phyloP scores from a whole-genome alignment of 2,888 invertebrate species.

The Cryptus armator region DNA sequence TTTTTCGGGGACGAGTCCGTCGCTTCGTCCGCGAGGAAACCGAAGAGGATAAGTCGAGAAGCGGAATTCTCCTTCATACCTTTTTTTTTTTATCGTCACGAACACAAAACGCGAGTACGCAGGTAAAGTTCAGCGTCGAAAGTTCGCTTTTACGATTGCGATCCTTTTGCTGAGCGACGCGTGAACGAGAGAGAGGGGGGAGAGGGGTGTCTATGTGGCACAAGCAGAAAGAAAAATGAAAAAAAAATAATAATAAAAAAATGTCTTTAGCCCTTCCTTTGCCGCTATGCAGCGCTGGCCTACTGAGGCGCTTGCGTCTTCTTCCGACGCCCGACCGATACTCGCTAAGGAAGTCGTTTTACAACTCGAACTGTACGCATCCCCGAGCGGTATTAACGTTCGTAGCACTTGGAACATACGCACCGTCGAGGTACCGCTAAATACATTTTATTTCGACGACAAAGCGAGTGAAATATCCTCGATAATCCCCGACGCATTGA shows the following conservation, averaged over 20 bases:
- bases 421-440: slow-evolving; percentile 8
- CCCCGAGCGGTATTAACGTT: not conserved
- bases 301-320: not conserved
- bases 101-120: slow-evolving; percentile 21
- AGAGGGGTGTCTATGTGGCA: slow-evolving; percentile 8
- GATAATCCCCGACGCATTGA: slow-evolving; percentile 75
- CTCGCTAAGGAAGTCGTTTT: slow-evolving; percentile 22
- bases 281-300: slow-evolving; percentile 26
- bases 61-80: slow-evolving; percentile 34
- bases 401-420: not conserved
- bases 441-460: slow-evolving; percentile 70
- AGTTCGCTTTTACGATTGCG: slow-evolving; percentile 55
- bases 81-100: slow-evolving; percentile 42
- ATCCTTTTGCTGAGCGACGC: slow-evolving; percentile 35
- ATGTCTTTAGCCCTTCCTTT: slow-evolving; percentile 9
- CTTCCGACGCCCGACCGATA: slow-evolving; percentile 1
- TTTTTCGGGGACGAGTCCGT: slow-evolving; percentile 39
- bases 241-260: not conserved
- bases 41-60: slow-evolving; percentile 56
- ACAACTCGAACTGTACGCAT: slow-evolving; percentile 16
- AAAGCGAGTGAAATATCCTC: slow-evolving; percentile 74
- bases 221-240: slow-evolving; percentile 1
- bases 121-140: slow-evolving; percentile 52
- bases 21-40: not conserved
- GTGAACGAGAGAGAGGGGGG: not conserved